phyloP scores from a whole-genome alignment of 2,797 vertebrate species.

The Sparus aurata region DNA sequence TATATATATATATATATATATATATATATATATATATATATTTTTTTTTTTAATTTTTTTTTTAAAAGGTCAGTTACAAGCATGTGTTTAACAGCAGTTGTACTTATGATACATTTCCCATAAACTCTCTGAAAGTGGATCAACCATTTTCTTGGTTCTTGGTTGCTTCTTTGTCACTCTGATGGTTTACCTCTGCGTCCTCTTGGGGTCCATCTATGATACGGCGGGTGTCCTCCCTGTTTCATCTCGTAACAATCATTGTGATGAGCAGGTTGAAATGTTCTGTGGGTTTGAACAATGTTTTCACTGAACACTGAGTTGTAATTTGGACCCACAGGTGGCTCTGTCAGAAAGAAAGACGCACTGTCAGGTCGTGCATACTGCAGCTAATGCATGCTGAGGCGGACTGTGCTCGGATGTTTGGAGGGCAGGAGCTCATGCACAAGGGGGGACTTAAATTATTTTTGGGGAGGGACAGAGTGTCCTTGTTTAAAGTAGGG shows the following conservation, averaged over 20 bases:
- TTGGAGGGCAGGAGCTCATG: constrained; percentile 58
- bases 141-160: no score
- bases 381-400: constrained; percentile 15
- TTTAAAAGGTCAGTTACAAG: background rate
- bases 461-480: constrained; percentile 68
- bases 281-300: background rate
- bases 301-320: background rate
- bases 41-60: no score
- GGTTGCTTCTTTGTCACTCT: background rate
- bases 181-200: background rate
- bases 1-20: no score
- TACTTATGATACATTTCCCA: background rate
- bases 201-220: background rate
- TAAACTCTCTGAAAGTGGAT: background rate
- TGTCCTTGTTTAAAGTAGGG: constrained; percentile 75
- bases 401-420: constrained; percentile 39
- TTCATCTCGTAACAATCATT: background rate
- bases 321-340: background rate
- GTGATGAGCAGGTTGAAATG: background rate
- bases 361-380: background rate
- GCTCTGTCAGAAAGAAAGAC: background rate
- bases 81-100: no score
- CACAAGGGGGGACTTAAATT: constrained; percentile 46
- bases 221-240: background rate
- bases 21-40: no score